Evolutionary conservation across 1,140 invertebrate genomes (phyloP).

Genomic region (Bombus confusus): DNA sequence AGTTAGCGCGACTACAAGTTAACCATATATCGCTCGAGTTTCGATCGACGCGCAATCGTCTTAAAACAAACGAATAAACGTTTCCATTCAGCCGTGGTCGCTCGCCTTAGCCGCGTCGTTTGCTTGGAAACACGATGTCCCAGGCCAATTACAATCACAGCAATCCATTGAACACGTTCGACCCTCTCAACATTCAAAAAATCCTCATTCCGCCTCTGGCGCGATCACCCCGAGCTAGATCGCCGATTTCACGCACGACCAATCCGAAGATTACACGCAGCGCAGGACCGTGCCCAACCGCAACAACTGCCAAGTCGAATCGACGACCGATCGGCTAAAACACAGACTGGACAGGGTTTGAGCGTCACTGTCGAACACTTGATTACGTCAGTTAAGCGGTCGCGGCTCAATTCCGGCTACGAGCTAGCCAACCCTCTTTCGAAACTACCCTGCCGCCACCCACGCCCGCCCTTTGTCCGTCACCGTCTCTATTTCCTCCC

Average conservation of each 20-base stretch:
- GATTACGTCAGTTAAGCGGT: conserved; percentile 80
- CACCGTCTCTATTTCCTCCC: conserved; percentile 33
- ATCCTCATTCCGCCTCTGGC: neutral
- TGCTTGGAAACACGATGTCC: neutral
- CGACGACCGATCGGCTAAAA: conserved; percentile 36
- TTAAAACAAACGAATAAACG: neutral
- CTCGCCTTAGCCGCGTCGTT: neutral
- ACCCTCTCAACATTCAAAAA: conserved; percentile 6
- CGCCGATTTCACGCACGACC: conserved; percentile 20
- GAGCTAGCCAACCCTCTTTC: conserved; percentile 65
- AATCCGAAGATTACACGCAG: conserved; percentile 7
- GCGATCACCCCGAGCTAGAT: no score
- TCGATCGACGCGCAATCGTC: neutral
- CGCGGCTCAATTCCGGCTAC: conserved; percentile 75
- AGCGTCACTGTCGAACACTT: conserved; percentile 69
- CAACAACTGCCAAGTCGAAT: neutral
- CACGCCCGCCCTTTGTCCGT: conserved; percentile 1
- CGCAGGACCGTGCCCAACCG: neutral
- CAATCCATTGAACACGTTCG: neutral
- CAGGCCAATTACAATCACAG: conserved; percentile 3
- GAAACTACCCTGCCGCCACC: conserved; percentile 32
- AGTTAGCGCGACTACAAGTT: neutral
- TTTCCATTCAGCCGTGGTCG: neutral
- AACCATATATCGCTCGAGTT: no score
- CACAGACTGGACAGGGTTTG: conserved; percentile 35